Conservation (phyloP, 2,888 invertebrate species). For the Amblyjoppa proteus region DNA sequence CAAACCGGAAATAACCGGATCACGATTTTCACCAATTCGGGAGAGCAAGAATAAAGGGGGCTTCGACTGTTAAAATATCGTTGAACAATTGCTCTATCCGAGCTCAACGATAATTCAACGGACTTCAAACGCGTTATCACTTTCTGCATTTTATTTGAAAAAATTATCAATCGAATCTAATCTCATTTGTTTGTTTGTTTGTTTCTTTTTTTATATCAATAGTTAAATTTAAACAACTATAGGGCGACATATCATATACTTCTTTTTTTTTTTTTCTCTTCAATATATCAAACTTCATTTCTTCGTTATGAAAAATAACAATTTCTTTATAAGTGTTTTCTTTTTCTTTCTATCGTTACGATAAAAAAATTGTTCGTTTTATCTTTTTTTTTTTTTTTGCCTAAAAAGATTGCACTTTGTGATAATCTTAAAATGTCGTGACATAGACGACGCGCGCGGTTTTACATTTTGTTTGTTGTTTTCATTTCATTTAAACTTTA, state of each 20-base stretch:
- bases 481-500: slow-evolving; percentile 12
- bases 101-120: slow-evolving; percentile 33
- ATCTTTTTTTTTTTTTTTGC: slow-evolving; percentile 67
- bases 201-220: slow-evolving; percentile 69
- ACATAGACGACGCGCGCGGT: slow-evolving; percentile 73
- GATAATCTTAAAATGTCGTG: slow-evolving; percentile 83
- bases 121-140: slow-evolving; percentile 66
- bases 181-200: slow-evolving; percentile 63
- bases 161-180: slow-evolving; percentile 39
- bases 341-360: slow-evolving; percentile 74
- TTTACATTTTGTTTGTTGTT: slow-evolving; percentile 34
- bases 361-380: slow-evolving; percentile 82
- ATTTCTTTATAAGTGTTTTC: slow-evolving; percentile 80
- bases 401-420: slow-evolving; percentile 85
- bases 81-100: background rate
- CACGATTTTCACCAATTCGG: slow-evolving; percentile 27
- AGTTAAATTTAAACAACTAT: slow-evolving; percentile 82
- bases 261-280: slow-evolving; percentile 68
- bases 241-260: slow-evolving; percentile 76
- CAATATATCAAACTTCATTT: slow-evolving; percentile 80
- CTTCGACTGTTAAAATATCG: slow-evolving; percentile 22
- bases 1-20: slow-evolving; percentile 46
- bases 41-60: slow-evolving; percentile 32
- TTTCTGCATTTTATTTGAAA: slow-evolving; percentile 44
- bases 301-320: slow-evolving; percentile 85